A percentile compares a stretch with the other conserved stretches of the same genome.
Conservation (phyloP, 1,140 invertebrate species). For the Drosophila auraria region DNA sequence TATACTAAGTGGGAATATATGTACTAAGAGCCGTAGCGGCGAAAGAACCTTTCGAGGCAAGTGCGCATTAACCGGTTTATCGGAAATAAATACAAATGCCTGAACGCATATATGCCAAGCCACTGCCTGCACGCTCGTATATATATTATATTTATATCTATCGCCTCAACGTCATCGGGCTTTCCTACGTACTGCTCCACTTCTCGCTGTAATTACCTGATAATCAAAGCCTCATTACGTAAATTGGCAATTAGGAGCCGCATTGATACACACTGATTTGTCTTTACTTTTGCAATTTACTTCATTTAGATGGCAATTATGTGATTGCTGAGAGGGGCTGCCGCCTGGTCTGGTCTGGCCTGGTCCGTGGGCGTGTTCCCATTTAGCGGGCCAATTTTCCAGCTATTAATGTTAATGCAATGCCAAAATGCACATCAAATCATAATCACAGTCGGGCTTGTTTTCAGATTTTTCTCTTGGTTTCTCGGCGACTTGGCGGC, state of each 20-base stretch:
- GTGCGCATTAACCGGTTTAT: slow-evolving; percentile 65
- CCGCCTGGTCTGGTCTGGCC: background rate
- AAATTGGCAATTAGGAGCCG: slow-evolving; percentile 65
- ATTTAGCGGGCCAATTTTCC: slow-evolving; percentile 60
- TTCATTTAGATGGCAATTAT: slow-evolving; percentile 68
- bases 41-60: slow-evolving; percentile 46
- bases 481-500: background rate
- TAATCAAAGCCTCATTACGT: slow-evolving; percentile 54
- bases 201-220: slow-evolving; percentile 53
- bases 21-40: slow-evolving; percentile 14
- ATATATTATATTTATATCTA: slow-evolving; percentile 30
- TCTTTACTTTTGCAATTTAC: slow-evolving; percentile 53
- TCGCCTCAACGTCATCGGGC: slow-evolving; percentile 54
- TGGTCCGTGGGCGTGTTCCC: slow-evolving; percentile 51
- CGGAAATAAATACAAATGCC: slow-evolving; percentile 17
- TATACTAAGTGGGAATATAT: slow-evolving; percentile 46
- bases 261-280: slow-evolving; percentile 43
- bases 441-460: slow-evolving; percentile 40
- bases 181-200: slow-evolving; percentile 54
- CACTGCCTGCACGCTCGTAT: slow-evolving; percentile 5
- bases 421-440: slow-evolving; percentile 56
- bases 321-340: slow-evolving; percentile 36
- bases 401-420: slow-evolving; percentile 52
- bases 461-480: background rate
- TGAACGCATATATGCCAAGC: background rate